These are phyloP conservation scores for Gymnothorax javanicus DNA, from an alignment of 2,797 vertebrate species.

Conservation along the genomic window DNA sequence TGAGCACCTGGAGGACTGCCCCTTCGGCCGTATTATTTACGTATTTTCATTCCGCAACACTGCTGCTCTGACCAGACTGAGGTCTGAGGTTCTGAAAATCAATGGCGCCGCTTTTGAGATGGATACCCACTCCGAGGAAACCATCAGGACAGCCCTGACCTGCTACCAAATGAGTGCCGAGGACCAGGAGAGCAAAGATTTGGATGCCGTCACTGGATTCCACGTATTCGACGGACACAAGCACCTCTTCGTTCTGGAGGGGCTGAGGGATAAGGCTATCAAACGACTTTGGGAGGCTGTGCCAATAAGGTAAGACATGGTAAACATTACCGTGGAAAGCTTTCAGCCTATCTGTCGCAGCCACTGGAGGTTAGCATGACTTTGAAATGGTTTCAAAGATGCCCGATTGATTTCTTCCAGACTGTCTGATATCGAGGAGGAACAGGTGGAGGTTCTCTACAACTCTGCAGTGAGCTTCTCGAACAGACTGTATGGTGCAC, in stretches of 20 bases:
- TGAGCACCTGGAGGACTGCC: conserved; percentile 33
- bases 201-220: conserved; percentile 83
- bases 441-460: conserved; percentile 72
- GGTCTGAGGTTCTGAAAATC: conserved; percentile 68
- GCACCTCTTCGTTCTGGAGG: conserved; percentile 82
- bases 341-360: conserved; percentile 21
- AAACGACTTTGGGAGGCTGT: conserved; percentile 75
- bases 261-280: conserved; percentile 75
- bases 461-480: conserved; percentile 75
- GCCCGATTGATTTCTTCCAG: conserved; percentile 60
- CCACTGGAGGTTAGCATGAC: conserved; percentile 36
- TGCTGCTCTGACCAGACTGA: conserved; percentile 58
- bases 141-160: conserved; percentile 55
- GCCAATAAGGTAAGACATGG: conserved; percentile 69
- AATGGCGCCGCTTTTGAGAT: conserved; percentile 72
- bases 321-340: neutral
- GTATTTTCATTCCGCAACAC: conserved; percentile 62
- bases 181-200: conserved; percentile 50
- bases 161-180: conserved; percentile 59
- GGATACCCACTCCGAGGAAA: conserved; percentile 44
- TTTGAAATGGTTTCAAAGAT: conserved; percentile 24
- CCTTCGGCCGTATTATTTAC: conserved; percentile 75
- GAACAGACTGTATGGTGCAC: conserved; percentile 70
- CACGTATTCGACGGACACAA: conserved; percentile 73
- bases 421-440: conserved; percentile 53